Evolutionary conservation across 2,797 vertebrate species (phyloP).

Genomic region (Sebastes reedi): DNA sequence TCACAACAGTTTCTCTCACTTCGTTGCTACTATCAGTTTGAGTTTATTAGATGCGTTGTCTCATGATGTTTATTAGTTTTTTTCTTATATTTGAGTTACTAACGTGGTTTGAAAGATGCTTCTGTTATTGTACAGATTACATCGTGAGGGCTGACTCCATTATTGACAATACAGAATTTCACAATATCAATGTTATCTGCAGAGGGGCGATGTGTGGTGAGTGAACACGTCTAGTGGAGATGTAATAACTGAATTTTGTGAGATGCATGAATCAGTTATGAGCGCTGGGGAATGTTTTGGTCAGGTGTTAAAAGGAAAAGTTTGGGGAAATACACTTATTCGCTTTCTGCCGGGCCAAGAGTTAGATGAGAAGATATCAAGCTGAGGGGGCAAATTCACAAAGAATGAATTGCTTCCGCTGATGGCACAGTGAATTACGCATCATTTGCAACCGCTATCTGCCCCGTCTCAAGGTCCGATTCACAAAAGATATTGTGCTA

Average conservation of each 20-base stretch:
- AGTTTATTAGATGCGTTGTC: background rate
- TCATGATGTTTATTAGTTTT: background rate
- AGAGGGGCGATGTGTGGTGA: background rate
- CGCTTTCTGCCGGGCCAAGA: background rate
- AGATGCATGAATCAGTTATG: conserved; percentile 22
- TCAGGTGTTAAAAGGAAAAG: background rate
- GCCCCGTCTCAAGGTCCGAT: background rate
- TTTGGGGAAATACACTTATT: background rate
- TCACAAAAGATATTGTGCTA: background rate
- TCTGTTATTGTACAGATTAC: background rate
- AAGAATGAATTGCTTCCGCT: background rate
- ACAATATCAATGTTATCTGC: background rate
- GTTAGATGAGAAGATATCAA: background rate
- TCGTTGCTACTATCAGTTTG: background rate
- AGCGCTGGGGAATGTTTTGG: conserved; percentile 5
- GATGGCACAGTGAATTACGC: background rate
- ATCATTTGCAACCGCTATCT: background rate
- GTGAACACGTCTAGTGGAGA: background rate
- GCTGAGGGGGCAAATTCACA: too few relatives aligned
- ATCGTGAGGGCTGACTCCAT: background rate
- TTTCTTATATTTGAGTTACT: background rate
- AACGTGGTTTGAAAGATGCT: background rate
- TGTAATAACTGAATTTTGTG: background rate
- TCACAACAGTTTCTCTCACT: background rate
- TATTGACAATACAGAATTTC: background rate